Percentiles rank a stretch among this genome's conserved stretches.
Conservation (phyloP, 2,797 vertebrate genomes). For the Fringilla coelebs region DNA sequence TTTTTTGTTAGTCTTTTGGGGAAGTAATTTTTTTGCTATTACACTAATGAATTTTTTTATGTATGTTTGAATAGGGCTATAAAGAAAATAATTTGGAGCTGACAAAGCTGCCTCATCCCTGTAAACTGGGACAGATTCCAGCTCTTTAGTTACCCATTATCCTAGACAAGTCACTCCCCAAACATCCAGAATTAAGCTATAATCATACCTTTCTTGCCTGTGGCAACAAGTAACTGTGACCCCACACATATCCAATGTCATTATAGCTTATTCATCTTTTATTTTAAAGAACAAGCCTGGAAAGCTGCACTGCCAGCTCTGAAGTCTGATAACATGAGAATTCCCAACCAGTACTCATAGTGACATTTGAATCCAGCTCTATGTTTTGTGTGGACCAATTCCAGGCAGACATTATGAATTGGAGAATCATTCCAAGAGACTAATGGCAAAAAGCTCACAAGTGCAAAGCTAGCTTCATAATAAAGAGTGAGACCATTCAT, state of each 20-base stretch:
- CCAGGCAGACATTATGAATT: not conserved
- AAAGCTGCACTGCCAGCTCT: not conserved
- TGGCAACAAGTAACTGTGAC: not conserved
- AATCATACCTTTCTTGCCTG: not conserved
- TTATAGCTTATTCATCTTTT: not conserved
- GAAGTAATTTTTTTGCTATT: not conserved
- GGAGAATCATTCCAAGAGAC: not conserved
- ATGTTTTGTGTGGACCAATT: not conserved
- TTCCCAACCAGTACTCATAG: not conserved
- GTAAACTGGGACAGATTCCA: not conserved
- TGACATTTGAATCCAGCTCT: not conserved
- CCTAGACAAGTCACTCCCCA: not conserved
- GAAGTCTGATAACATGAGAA: not conserved
- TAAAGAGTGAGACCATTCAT: not conserved
- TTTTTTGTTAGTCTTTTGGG: not conserved
- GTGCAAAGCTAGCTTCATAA: not conserved
- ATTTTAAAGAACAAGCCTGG: conserved; percentile 7
- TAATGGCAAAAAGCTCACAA: not conserved
- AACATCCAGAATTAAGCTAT: not conserved
- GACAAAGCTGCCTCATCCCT: not conserved
- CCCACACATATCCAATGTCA: not conserved
- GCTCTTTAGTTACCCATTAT: not conserved
- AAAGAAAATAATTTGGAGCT: not conserved
- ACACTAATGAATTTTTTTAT: not conserved
- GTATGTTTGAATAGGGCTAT: not conserved